Percentiles rank a stretch among this genome's conserved stretches.
These are phyloP conservation scores for Alethe castanea DNA, from an alignment of 2,113 vertebrate species.

Conservation along the genomic window DNA sequence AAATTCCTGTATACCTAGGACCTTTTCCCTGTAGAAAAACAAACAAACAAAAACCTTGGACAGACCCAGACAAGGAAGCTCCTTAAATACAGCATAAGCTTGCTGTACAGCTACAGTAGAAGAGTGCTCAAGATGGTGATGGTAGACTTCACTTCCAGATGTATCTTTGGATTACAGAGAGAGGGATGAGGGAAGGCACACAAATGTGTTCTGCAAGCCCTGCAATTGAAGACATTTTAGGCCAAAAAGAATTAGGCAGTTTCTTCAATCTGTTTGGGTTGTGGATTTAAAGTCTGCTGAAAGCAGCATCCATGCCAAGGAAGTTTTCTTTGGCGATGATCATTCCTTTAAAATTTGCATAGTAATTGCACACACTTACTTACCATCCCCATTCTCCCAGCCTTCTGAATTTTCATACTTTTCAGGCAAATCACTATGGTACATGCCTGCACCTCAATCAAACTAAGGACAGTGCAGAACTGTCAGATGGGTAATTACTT, in stretches of 20 bases:
- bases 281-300: background rate
- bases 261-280: background rate
- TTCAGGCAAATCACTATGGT: background rate
- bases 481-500: background rate
- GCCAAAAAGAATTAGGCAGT: background rate
- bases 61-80: background rate
- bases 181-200: background rate
- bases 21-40: background rate
- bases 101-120: background rate
- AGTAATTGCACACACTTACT: background rate
- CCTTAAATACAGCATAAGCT: background rate
- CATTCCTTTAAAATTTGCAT: background rate
- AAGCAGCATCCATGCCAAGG: background rate
- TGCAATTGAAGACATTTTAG: background rate
- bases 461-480: background rate
- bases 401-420: background rate
- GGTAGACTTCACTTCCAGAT: background rate
- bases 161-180: background rate
- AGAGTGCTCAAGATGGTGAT: background rate
- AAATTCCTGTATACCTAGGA: background rate
- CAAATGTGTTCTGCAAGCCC: background rate
- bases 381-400: background rate
- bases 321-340: background rate
- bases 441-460: background rate
- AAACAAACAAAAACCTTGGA: background rate